phyloP scores from a whole-genome alignment of 2,888 invertebrate genomes.

The Drosophila picticornis region DNA sequence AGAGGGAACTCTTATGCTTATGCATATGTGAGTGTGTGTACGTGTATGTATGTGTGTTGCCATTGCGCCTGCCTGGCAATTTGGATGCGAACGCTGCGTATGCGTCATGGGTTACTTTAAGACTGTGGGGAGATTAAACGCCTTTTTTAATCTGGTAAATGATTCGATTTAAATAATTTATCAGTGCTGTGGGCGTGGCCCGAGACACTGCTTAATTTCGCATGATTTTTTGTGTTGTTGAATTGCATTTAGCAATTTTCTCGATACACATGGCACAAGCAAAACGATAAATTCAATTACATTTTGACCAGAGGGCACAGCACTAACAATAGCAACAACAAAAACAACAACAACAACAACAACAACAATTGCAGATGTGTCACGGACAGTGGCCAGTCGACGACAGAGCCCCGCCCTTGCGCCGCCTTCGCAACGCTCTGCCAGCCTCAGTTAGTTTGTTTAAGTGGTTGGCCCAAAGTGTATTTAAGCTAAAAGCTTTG shows the following conservation, averaged over 20 bases:
- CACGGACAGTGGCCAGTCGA: slow-evolving; percentile 42
- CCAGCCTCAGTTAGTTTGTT: slow-evolving; percentile 55
- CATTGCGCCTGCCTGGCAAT: slow-evolving; percentile 47
- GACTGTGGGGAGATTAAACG: neutral
- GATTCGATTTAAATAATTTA: slow-evolving; percentile 58
- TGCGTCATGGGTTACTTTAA: slow-evolving; percentile 43
- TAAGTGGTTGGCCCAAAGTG: slow-evolving; percentile 80
- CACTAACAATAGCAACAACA: slow-evolving; percentile 16
- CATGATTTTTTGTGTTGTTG: slow-evolving; percentile 12
- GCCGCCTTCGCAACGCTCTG: slow-evolving; percentile 10
- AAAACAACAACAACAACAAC: slow-evolving; percentile 15
- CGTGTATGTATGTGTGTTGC: slow-evolving; percentile 10
- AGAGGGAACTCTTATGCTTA: neutral
- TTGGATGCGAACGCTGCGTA: slow-evolving; percentile 59
- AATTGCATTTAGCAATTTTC: slow-evolving; percentile 62
- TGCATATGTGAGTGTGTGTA: neutral
- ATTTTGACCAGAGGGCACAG: slow-evolving; percentile 37
- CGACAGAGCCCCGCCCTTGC: neutral
- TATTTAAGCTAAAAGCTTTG: slow-evolving; percentile 80
- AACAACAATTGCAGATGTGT: slow-evolving; percentile 52
- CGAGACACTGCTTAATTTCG: slow-evolving; percentile 39
- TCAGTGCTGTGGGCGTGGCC: slow-evolving; percentile 2
- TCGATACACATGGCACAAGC: slow-evolving; percentile 66
- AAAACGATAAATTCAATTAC: slow-evolving; percentile 77
- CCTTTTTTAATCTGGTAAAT: slow-evolving; percentile 48